Evolutionary conservation across 2,797 vertebrate genomes (phyloP).

Genomic region (Borostomias antarcticus): DNA sequence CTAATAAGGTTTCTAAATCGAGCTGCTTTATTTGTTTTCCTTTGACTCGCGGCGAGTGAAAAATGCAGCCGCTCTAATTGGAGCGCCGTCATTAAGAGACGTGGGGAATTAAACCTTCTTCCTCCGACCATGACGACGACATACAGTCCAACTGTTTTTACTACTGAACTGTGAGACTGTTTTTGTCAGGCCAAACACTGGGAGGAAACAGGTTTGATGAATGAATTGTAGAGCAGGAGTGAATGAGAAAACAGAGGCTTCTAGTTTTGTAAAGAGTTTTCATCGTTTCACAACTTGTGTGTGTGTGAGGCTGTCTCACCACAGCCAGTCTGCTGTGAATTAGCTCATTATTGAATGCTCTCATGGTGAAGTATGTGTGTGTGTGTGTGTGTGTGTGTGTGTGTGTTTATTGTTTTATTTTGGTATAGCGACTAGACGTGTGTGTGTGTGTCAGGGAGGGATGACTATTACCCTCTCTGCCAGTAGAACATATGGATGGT

Average conservation of each 20-base stretch:
- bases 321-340: conserved; percentile 36
- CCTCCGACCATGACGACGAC: conserved; percentile 57
- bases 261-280: too few species aligned
- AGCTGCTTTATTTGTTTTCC: conserved; percentile 84
- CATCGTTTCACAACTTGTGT: conserved; percentile 47
- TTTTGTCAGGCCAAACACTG: conserved; percentile 58
- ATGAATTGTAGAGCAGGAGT: conserved; percentile 47
- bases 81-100: conserved; percentile 81
- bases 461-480: too few species aligned
- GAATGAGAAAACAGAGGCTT: conserved; percentile 56
- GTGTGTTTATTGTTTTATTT: neutral
- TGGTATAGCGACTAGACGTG: neutral
- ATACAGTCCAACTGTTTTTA: conserved; percentile 60
- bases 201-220: conserved; percentile 73
- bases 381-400: neutral
- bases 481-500: too few species aligned
- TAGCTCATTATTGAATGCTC: neutral
- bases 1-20: conserved; percentile 87
- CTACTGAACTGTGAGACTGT: conserved; percentile 55
- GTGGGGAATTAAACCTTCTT: conserved; percentile 81
- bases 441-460: neutral
- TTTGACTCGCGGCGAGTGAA: conserved; percentile 80
- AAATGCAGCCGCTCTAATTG: conserved; percentile 82
- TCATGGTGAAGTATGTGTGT: neutral
- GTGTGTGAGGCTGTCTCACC: conserved; percentile 52